A percentile compares a stretch with the other conserved stretches of the same genome.
Conservation (phyloP, 2,797 vertebrate genomes). For the Falco peregrinus region DNA sequence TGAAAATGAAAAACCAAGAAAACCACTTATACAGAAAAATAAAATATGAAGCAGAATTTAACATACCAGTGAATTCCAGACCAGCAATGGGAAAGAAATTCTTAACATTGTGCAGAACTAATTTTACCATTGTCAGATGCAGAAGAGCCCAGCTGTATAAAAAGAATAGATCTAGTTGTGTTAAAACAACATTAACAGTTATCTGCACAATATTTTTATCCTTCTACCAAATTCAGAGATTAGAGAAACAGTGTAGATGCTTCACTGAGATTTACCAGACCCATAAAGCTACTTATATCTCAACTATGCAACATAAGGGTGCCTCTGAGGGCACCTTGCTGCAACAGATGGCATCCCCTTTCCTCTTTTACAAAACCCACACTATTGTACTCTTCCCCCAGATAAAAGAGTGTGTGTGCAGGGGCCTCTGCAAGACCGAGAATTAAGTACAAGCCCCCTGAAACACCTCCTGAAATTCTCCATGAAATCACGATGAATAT, state of each 20-base stretch:
- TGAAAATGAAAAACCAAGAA: background rate
- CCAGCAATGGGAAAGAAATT: slow-evolving; percentile 94
- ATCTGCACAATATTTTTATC: background rate
- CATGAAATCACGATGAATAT: background rate
- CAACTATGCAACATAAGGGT: background rate
- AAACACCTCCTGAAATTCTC: background rate
- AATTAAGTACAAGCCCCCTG: background rate
- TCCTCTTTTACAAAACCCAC: background rate
- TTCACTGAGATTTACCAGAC: background rate
- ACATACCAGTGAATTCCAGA: slow-evolving; percentile 90
- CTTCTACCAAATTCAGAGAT: background rate
- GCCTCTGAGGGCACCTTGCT: background rate
- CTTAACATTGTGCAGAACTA: slow-evolving; percentile 91
- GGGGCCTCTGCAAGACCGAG: background rate
- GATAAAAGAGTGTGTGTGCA: background rate
- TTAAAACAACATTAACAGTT: background rate
- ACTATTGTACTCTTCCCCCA: background rate
- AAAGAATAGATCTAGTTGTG: background rate
- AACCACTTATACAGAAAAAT: background rate
- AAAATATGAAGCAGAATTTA: background rate
- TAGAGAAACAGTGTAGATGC: background rate
- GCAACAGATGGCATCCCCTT: background rate
- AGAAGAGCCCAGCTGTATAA: slow-evolving; percentile 91
- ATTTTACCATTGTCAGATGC: slow-evolving; percentile 93
- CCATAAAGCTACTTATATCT: background rate